phyloP scores from a whole-genome alignment of 2,797 vertebrate genomes.

The Enteromius afrohamiltoni region DNA sequence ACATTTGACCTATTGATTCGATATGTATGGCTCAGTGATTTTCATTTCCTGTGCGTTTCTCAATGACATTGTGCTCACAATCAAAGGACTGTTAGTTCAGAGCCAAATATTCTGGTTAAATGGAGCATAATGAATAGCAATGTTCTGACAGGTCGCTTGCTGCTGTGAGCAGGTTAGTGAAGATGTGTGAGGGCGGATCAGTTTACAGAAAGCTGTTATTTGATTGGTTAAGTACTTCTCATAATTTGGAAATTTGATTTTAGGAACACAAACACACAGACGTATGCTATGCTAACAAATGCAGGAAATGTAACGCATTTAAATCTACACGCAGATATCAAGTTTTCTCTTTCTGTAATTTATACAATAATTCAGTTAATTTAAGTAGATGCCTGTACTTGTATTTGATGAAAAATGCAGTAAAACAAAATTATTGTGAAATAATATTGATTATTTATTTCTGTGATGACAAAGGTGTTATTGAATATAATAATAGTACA shows the following conservation, averaged over 20 bases:
- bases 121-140: conserved; percentile 48
- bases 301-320: not conserved
- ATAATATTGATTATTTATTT: not conserved
- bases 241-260: not conserved
- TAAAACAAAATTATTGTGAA: not conserved
- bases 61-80: conserved; percentile 32
- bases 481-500: not conserved
- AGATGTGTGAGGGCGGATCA: conserved; percentile 10
- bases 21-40: conserved; percentile 20
- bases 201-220: conserved; percentile 26
- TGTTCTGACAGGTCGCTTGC: conserved; percentile 15
- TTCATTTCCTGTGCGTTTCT: conserved; percentile 17
- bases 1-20: conserved; percentile 14
- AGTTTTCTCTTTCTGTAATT: not conserved
- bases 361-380: not conserved
- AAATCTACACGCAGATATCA: not conserved
- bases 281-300: not conserved
- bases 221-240: conserved; percentile 36
- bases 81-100: conserved; percentile 38
- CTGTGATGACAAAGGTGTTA: not conserved
- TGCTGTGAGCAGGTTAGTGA: conserved; percentile 27
- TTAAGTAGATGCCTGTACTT: not conserved
- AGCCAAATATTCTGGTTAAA: conserved; percentile 43
- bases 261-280: not conserved
- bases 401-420: not conserved